These are phyloP conservation scores for Heliconius sara DNA, from an alignment of 2,888 invertebrate genomes.

Conservation along the genomic window DNA sequence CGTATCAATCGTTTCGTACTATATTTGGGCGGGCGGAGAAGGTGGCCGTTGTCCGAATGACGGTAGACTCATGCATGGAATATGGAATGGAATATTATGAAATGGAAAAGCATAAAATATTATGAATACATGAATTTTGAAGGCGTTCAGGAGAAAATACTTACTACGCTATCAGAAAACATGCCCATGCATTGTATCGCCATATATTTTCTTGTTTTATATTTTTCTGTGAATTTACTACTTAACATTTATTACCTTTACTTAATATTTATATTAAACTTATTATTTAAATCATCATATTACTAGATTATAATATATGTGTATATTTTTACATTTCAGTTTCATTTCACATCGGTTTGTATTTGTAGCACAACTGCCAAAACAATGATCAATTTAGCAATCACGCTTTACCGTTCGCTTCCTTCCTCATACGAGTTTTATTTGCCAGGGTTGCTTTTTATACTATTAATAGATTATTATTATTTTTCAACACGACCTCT, in stretches of 20 bases:
- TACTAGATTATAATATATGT: background rate
- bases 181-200: conserved; percentile 1
- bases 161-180: background rate
- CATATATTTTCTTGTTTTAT: conserved; percentile 10
- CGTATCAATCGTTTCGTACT: conserved; percentile 42
- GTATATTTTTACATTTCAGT: background rate
- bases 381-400: conserved; percentile 76
- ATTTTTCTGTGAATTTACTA: background rate
- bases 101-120: conserved; percentile 38
- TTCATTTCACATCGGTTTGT: background rate
- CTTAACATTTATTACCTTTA: background rate
- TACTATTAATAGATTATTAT: background rate
- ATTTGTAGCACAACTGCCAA: conserved; percentile 63
- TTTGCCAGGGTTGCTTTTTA: conserved; percentile 54
- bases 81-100: conserved; percentile 45
- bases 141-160: conserved; percentile 9
- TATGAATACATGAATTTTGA: conserved; percentile 32
- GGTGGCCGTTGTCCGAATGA: conserved; percentile 55
- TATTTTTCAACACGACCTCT: too few relatives aligned
- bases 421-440: conserved; percentile 42
- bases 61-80: conserved; percentile 46
- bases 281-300: background rate
- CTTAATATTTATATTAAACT: background rate
- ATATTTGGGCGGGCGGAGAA: conserved; percentile 60
- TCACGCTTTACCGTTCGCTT: conserved; percentile 51